phyloP scores from a whole-genome alignment of 2,888 invertebrate species.

The Andrena praecox region DNA sequence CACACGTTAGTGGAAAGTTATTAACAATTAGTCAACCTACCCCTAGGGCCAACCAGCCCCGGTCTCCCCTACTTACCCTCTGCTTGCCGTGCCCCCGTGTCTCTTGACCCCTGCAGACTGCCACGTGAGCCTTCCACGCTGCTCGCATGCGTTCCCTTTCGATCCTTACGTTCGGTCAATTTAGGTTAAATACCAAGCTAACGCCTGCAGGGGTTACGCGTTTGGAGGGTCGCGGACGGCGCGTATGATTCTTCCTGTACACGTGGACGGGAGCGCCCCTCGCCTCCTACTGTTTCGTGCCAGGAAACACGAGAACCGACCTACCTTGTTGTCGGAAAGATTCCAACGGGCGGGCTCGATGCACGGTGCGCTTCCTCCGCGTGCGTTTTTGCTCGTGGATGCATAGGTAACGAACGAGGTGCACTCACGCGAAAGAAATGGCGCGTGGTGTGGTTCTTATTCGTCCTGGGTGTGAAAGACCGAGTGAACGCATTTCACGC shows the following conservation, averaged over 20 bases:
- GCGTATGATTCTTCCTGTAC: slow-evolving; percentile 20
- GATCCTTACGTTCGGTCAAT: slow-evolving; percentile 30
- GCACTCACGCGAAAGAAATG: slow-evolving; percentile 49
- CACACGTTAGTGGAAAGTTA: no score
- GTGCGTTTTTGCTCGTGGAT: slow-evolving; percentile 15
- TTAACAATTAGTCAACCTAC: no score
- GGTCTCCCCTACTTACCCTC: background rate
- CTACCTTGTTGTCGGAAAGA: slow-evolving; percentile 35
- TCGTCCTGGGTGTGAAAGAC: background rate
- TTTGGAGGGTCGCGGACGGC: slow-evolving; percentile 1
- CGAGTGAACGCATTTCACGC: background rate
- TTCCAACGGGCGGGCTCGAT: slow-evolving; percentile 25
- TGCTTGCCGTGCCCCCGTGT: background rate
- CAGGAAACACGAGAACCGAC: slow-evolving; percentile 27
- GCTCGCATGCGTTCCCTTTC: background rate
- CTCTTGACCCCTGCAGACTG: background rate
- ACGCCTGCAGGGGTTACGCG: slow-evolving; percentile 7
- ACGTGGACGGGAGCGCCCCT: slow-evolving; percentile 9
- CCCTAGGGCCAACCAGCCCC: no score
- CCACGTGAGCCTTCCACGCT: slow-evolving; percentile 18
- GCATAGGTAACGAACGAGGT: slow-evolving; percentile 43
- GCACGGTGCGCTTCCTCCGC: slow-evolving; percentile 14
- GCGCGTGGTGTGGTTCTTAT: slow-evolving; percentile 14
- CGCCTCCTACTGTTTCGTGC: slow-evolving; percentile 15
- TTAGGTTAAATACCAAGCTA: slow-evolving; percentile 42